Base-by-base conservation (phyloP, 2,797 vertebrate species). In the Lepus townsendii region DNA sequence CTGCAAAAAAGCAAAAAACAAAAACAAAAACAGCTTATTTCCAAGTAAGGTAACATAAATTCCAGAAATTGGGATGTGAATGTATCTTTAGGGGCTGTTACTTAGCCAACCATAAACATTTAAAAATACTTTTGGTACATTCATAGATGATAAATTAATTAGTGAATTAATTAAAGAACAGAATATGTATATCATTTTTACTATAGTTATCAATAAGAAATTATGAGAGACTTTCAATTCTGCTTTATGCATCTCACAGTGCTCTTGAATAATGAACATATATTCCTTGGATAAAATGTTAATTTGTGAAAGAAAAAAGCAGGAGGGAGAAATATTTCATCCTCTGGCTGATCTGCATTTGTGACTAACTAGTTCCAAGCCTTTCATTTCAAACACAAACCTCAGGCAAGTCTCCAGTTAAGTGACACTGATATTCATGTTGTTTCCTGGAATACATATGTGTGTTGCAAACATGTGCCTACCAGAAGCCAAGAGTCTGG, bases 371-470 rank as follows among this genome's bases (percentile, higher is more conserved):
- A 73, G 76, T 92, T 96, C 90, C 89, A 96, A 96, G 96, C 86
- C 66, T 88, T 96, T 69, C 72, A 10, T 83, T 95, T 96, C 27
- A 94, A 93, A 93, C 86, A 93, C 76, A 95, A 94, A 96, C 83
- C 89, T 63, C 32, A 94, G 95, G 96, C 90, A 95, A 83, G 83
- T 92, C 76, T 92, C 95, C 95, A 97, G 66, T 91, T 83, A 95
- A 91, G 62, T 84, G 90, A 94, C 83, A 96, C 60, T 19, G 27
- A 69, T 83, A 80, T 89, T 52, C 63, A 14, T 71, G 79, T 86
- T 92, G 83, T 91, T 96, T 75, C 54, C 83, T 79, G 77, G 50
- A 88, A 96, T 73, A 88, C 88, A 73, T 77, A 83, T 79, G 88
- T 88, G 80, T 92, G 84, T 63, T 52, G 11, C 52, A 94, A 97